Evolutionary conservation across 2,888 invertebrate genomes (phyloP).

Genomic region (Apamea sordens): DNA sequence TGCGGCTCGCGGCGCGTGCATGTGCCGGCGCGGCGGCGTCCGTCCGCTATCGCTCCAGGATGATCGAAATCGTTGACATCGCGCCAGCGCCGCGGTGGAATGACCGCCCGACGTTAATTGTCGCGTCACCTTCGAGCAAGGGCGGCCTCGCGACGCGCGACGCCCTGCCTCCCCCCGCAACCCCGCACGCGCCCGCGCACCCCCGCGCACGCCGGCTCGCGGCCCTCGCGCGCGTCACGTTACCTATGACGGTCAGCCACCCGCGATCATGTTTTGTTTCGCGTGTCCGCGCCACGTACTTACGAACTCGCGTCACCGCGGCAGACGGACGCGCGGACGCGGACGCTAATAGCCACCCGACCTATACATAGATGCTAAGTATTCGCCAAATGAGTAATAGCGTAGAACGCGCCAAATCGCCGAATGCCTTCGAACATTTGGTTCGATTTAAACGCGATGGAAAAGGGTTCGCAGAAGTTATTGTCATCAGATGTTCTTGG

Average conservation of each 20-base stretch:
- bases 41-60: constrained; percentile 82
- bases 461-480: constrained; percentile 44
- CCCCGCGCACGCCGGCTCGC: constrained; percentile 60
- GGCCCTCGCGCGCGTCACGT: constrained; percentile 79
- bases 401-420: constrained; percentile 56
- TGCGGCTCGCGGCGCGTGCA: constrained; percentile 68
- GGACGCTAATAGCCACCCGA: constrained; percentile 63
- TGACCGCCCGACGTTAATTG: constrained; percentile 89
- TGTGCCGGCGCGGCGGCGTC: constrained; percentile 79
- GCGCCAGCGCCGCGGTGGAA: constrained; percentile 85
- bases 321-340: constrained; percentile 58
- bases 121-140: constrained; percentile 88
- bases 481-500: constrained; percentile 54
- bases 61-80: constrained; percentile 89
- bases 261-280: constrained; percentile 75
- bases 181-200: constrained; percentile 52
- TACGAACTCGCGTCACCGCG: constrained; percentile 60
- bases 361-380: constrained; percentile 43
- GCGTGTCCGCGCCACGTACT: constrained; percentile 64
- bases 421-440: constrained; percentile 36
- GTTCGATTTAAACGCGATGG: constrained; percentile 39
- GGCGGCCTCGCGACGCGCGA: constrained; percentile 80
- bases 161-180: constrained; percentile 58
- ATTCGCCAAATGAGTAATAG: constrained; percentile 59
- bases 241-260: constrained; percentile 77